Base-by-base conservation (phyloP, 1,140 invertebrate species). In the Stegodyphus dumicola region DNA sequence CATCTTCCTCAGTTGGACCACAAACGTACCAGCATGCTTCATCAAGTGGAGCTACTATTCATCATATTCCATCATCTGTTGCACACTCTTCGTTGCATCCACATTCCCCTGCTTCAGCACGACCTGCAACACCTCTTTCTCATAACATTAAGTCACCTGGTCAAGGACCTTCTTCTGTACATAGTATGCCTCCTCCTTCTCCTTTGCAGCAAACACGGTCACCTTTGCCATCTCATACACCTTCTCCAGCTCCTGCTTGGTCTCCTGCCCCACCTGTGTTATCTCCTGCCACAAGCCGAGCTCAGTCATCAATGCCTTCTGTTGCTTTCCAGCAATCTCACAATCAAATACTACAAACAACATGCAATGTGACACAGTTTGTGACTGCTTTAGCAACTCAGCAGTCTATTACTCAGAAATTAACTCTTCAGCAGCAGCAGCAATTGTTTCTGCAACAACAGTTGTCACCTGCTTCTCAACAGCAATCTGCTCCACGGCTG, bases 91-190 rank as follows among this genome's bases (percentile, higher is more conserved):
- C 71, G 56, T 78, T 74, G 9, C 88, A 78, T 60, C 88, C 88
- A 11, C 65, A 86, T 80, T 84, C 87, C 70, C 69, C 88, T 69
- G 86, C 88, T 74, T 76, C 87, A 65, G 78, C 85, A 64, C 87
- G 76, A 73, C 87, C 88, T 87, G 84, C 87, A 60, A 88, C 86
- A 52, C 89, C 87, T 49, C 75, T 86, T 15, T 87, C 84, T 6
- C 75, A 80, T 65, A 83, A 77, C 56, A 54, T 87, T 6, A 81
- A 77, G 51, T 86, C 85, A 9, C 85, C 85, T 64, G 52, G 17
- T 18, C 74, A 78, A 71, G 78, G 87, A 17, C 74, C 87, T 52
- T 66, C 80, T 54, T 86, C 86, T 56, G 84, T 87, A 33, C 76
- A 79, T 73, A 89, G 83, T 74, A 88, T 76, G 77, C 78, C 86